Conservation (phyloP, 2,888 invertebrate species). For the Cosmia trapezina region DNA sequence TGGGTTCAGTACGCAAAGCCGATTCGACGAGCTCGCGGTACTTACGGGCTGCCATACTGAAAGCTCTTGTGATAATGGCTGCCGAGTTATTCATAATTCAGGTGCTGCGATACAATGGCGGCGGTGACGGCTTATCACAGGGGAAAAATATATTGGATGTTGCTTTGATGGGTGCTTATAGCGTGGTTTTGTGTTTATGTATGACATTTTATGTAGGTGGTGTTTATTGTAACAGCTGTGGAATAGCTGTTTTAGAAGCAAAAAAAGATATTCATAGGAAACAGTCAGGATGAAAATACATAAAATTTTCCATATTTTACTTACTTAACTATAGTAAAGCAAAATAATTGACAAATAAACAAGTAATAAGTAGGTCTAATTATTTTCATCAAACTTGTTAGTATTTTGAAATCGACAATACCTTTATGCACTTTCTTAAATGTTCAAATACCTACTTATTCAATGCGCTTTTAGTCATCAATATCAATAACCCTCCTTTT, state of each 20-base stretch:
- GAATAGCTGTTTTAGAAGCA: no score
- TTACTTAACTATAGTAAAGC: not conserved
- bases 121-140: constrained; percentile 16
- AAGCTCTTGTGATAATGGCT: constrained; percentile 71
- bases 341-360: not conserved
- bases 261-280: no score
- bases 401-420: not conserved
- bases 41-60: constrained; percentile 65
- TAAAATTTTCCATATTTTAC: not conserved
- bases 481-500: no score
- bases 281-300: not conserved
- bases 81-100: constrained; percentile 74
- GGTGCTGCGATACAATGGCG: constrained; percentile 35
- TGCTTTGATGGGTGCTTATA: not conserved
- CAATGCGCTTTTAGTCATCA: not conserved
- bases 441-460: not conserved
- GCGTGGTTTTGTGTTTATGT: not conserved
- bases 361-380: not conserved
- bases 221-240: no score
- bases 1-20: constrained; percentile 72
- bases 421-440: not conserved
- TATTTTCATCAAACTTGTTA: not conserved
- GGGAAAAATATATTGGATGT: constrained; percentile 18
- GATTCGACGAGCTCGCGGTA: constrained; percentile 71
- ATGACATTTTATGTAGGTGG: no score